A percentile compares a stretch with the other conserved stretches of the same genome.
Evolutionary conservation across 2,888 invertebrate genomes (phyloP).

Genomic region (Callinectes sapidus): DNA sequence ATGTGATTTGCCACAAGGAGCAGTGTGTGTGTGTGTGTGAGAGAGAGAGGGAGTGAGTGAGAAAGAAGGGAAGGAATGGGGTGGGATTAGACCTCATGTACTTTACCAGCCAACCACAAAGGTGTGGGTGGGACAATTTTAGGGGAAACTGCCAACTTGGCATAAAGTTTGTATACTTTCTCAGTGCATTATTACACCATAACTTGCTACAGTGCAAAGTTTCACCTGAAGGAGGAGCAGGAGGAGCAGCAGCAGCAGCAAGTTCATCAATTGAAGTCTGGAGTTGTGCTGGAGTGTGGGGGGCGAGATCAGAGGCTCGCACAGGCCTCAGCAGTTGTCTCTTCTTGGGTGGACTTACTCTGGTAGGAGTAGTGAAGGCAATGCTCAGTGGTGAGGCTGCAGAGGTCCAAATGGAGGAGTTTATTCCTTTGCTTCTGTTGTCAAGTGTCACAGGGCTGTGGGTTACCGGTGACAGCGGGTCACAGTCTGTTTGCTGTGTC

Average conservation of each 20-base stretch:
- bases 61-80: too few relatives aligned
- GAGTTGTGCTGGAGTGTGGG: not conserved
- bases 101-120: too few relatives aligned
- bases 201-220: not conserved
- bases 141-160: too few relatives aligned
- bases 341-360: conserved; percentile 19
- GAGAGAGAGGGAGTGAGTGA: too few relatives aligned
- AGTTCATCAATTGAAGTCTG: not conserved
- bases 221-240: not conserved
- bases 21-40: too few relatives aligned
- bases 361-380: not conserved
- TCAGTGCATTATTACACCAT: not conserved
- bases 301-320: conserved; percentile 20
- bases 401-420: not conserved
- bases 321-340: conserved; percentile 30
- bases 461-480: not conserved
- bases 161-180: too few relatives aligned
- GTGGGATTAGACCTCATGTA: too few relatives aligned
- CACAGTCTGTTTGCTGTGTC: not conserved
- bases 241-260: not conserved
- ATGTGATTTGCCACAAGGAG: too few relatives aligned
- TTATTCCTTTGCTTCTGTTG: not conserved
- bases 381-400: not conserved
- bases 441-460: not conserved
- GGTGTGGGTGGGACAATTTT: too few relatives aligned